Conservation (phyloP, 2,888 invertebrate genomes). For the Philopedon plagiatum region DNA sequence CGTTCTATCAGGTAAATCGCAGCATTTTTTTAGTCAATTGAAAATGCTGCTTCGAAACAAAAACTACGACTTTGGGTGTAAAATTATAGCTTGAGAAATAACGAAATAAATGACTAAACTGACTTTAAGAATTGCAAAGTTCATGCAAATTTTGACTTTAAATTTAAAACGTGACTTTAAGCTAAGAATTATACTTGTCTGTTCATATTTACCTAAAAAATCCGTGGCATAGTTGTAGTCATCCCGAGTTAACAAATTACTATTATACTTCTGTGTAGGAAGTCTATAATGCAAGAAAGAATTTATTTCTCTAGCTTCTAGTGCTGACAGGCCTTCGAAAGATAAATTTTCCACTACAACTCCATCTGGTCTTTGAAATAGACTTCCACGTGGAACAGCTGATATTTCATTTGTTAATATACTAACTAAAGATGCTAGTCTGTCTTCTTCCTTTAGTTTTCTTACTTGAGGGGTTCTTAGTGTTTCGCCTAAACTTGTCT, state of each 20-base stretch:
- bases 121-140: no score
- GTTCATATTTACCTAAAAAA: slow-evolving; percentile 72
- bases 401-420: slow-evolving; percentile 82
- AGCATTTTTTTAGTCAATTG: no score
- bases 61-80: no score
- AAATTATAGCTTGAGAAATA: no score
- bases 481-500: slow-evolving; percentile 71
- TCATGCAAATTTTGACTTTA: no score
- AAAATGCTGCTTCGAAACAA: no score
- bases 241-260: slow-evolving; percentile 81
- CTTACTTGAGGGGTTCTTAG: slow-evolving; percentile 69
- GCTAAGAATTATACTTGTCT: neutral
- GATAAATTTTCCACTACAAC: slow-evolving; percentile 80
- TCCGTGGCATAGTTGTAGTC: slow-evolving; percentile 91
- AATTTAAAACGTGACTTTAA: no score
- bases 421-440: slow-evolving; percentile 80
- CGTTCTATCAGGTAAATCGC: no score
- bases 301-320: slow-evolving; percentile 79
- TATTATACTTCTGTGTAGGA: slow-evolving; percentile 80
- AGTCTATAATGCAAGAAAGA: slow-evolving; percentile 84
- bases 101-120: no score
- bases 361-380: slow-evolving; percentile 82
- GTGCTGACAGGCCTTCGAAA: slow-evolving; percentile 76
- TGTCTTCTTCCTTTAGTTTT: slow-evolving; percentile 83
- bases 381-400: slow-evolving; percentile 84